A percentile compares a stretch with the other conserved stretches of the same genome.
Conservation (phyloP, 1,140 invertebrate species). For the Cheumatopsyche charites region DNA sequence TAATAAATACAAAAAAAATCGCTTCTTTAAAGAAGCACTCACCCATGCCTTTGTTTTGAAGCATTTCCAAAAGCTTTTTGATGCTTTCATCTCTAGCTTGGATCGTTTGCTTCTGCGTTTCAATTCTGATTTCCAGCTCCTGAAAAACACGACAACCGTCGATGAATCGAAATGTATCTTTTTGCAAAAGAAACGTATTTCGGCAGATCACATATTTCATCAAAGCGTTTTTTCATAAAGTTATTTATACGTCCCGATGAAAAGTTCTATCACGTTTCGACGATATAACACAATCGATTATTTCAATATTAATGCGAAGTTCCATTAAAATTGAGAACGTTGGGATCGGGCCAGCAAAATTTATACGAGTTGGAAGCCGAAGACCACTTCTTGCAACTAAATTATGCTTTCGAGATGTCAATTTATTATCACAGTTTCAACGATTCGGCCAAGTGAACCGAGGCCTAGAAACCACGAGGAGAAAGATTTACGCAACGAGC, state of each 20-base stretch:
- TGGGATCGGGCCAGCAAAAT: neutral
- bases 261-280: too few relatives aligned
- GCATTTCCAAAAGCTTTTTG: constrained; percentile 98
- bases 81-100: constrained; percentile 96
- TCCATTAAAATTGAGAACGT: neutral
- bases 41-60: constrained; percentile 97
- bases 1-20: constrained; percentile 7
- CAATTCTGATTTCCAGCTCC: constrained; percentile 94
- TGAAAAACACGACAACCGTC: constrained; percentile 53
- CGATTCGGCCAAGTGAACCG: neutral
- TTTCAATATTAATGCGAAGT: neutral
- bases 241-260: too few relatives aligned
- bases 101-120: constrained; percentile 97
- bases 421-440: constrained; percentile 5
- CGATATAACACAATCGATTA: too few relatives aligned
- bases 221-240: too few relatives aligned
- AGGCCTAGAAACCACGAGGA: too few relatives aligned
- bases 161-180: too few relatives aligned
- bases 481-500: neutral
- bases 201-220: too few relatives aligned
- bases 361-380: neutral
- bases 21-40: constrained; percentile 58
- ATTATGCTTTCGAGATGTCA: too few relatives aligned
- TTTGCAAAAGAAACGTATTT: too few relatives aligned
- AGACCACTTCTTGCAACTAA: too few relatives aligned